Conservation (phyloP, 2,113 vertebrate species). For the Petromus typicus region DNA sequence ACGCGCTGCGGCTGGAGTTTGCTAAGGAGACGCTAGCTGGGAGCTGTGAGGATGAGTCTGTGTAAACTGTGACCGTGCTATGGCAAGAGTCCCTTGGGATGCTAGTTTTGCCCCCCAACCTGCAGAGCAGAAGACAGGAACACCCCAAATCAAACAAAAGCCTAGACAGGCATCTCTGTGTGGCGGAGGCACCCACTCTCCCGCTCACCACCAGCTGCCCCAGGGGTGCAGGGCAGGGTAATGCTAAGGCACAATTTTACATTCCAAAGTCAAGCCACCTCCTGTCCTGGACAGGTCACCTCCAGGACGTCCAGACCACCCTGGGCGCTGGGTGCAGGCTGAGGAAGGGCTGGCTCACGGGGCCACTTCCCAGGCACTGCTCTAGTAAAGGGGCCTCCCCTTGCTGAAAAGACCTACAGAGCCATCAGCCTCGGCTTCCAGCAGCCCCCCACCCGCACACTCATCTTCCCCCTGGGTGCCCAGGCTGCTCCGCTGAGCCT, state of each 20-base stretch:
- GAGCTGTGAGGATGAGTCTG: conserved; percentile 22
- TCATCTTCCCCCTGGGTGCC: background rate
- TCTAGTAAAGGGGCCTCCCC: background rate
- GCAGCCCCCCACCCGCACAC: background rate
- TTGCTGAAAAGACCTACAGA: background rate
- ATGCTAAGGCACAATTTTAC: conserved; percentile 83
- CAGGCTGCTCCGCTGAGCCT: background rate
- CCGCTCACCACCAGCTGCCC: conserved; percentile 65
- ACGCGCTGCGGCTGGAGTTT: background rate
- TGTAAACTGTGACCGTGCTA: conserved; percentile 22
- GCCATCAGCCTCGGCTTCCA: background rate
- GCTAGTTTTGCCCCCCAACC: conserved; percentile 31
- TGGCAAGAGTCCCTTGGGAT: conserved; percentile 54
- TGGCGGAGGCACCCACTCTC: conserved; percentile 56
- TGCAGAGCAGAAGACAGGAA: conserved; percentile 64
- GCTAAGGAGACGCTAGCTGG: background rate
- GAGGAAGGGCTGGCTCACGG: background rate
- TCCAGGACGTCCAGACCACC: background rate
- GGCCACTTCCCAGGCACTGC: background rate
- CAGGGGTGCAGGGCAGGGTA: conserved; percentile 55
- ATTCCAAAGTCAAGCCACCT: conserved; percentile 74
- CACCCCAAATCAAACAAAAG: conserved; percentile 56
- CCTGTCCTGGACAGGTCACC: background rate
- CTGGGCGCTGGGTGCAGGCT: background rate
- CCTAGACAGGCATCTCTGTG: conserved; percentile 15